phyloP scores from a whole-genome alignment of 53 echinoderm and acorn worm genomes.

The Antedon mediterranea region DNA sequence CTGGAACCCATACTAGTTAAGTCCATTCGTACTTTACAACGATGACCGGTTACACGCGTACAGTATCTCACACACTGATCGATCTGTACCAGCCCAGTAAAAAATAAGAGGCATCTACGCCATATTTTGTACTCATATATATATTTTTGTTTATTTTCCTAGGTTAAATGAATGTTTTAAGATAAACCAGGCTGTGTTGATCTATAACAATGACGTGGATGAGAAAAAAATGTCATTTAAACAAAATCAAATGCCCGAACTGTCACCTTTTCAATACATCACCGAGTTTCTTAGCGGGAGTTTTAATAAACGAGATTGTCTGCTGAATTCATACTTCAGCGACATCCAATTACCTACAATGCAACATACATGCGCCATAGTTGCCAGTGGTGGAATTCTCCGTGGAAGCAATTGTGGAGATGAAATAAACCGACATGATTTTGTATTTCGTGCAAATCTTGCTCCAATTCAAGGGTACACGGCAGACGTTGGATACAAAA shows the following conservation, averaged over 20 bases:
- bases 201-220: conserved; percentile 31
- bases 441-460: conserved; percentile 46
- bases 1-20: too few species aligned
- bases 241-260: conserved; percentile 39
- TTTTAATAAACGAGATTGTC: conserved; percentile 32
- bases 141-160: too few species aligned
- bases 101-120: too few species aligned
- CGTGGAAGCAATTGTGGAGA: conserved; percentile 33
- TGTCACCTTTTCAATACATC: conserved; percentile 22
- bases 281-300: conserved; percentile 17
- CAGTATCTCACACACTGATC: too few species aligned
- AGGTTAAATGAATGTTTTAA: not conserved
- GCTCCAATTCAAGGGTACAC: conserved; percentile 31
- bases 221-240: conserved; percentile 41
- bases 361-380: conserved; percentile 46
- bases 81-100: too few species aligned
- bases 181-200: conserved; percentile 21
- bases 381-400: conserved; percentile 54
- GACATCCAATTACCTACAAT: conserved; percentile 29
- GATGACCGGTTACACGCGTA: too few species aligned
- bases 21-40: too few species aligned
- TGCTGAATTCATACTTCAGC: conserved; percentile 32
- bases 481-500: conserved; percentile 47
- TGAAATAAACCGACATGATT: conserved; percentile 44
- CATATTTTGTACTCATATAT: not conserved